Evolutionary conservation across 2,113 vertebrate species (phyloP).

Genomic region (Chloropsis hardwickii): DNA sequence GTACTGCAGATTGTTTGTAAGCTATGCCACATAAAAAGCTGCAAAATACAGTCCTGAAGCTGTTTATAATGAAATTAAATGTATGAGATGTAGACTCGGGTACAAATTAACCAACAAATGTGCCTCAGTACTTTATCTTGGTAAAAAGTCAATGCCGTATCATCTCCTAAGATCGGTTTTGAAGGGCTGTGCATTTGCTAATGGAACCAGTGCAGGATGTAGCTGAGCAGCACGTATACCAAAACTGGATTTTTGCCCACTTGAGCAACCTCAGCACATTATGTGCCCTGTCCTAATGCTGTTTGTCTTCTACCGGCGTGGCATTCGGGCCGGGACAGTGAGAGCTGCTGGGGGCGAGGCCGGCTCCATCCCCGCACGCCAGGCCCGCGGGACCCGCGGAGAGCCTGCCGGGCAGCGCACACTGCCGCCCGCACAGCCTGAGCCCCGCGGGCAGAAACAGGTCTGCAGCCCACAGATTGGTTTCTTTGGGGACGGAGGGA

Average conservation of each 20-base stretch:
- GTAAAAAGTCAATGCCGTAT: not conserved
- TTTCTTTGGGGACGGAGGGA: not conserved
- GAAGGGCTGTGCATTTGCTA: not conserved
- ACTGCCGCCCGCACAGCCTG: not conserved
- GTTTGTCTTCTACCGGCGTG: not conserved
- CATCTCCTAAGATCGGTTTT: not conserved
- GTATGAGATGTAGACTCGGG: not conserved
- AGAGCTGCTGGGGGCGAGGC: not conserved
- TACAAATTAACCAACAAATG: not conserved
- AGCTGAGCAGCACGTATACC: not conserved
- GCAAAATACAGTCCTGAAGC: not conserved
- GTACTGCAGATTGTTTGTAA: not conserved
- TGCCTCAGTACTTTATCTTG: not conserved
- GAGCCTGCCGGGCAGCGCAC: not conserved
- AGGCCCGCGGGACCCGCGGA: rapidly evolving
- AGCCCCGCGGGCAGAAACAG: rapidly evolving
- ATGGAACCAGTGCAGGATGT: not conserved
- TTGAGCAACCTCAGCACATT: not conserved
- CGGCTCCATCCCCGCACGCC: rapidly evolving
- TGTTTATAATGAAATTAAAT: not conserved
- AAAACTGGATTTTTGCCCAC: not conserved
- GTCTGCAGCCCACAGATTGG: not conserved
- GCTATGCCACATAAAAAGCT: not conserved
- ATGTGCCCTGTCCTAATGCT: not conserved
- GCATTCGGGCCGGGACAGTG: not conserved